These are phyloP conservation scores for Calephelis perditalis DNA, from an alignment of 2,888 invertebrate genomes.

Conservation along the genomic window DNA sequence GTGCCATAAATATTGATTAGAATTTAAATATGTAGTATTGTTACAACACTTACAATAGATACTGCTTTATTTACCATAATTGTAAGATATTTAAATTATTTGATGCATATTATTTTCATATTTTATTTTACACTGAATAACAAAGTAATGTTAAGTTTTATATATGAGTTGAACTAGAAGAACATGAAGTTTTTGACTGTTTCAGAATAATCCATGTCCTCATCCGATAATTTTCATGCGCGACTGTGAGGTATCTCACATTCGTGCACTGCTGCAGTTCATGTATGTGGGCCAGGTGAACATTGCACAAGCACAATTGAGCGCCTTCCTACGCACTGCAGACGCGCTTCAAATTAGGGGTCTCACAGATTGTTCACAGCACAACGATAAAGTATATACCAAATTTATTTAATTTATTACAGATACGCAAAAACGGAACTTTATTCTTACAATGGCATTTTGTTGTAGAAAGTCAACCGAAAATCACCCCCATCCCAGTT, in stretches of 20 bases:
- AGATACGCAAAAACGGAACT: background rate
- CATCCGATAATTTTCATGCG: slow-evolving; percentile 92
- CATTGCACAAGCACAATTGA: slow-evolving; percentile 87
- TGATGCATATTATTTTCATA: background rate
- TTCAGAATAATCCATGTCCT: slow-evolving; percentile 89
- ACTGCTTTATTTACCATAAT: background rate
- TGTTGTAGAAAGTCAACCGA: slow-evolving; percentile 70
- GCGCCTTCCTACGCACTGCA: slow-evolving; percentile 86
- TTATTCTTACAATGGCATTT: slow-evolving; percentile 10
- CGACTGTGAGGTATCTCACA: slow-evolving; percentile 88
- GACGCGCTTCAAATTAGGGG: slow-evolving; percentile 89
- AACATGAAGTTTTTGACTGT: slow-evolving; percentile 34
- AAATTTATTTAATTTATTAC: background rate
- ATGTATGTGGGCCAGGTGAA: slow-evolving; percentile 93
- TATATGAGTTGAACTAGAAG: background rate
- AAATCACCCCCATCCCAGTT: slow-evolving; percentile 76
- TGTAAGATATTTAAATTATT: background rate
- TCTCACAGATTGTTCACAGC: slow-evolving; percentile 82
- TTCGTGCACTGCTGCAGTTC: slow-evolving; percentile 87
- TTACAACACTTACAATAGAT: background rate
- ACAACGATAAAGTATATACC: slow-evolving; percentile 68
- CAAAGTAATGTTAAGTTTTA: background rate
- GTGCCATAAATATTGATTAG: background rate
- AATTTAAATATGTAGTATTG: background rate
- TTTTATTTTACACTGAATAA: background rate